Evolutionary conservation across 2,797 vertebrate genomes (phyloP).

Genomic region (Pipistrellus pygmaeus): DNA sequence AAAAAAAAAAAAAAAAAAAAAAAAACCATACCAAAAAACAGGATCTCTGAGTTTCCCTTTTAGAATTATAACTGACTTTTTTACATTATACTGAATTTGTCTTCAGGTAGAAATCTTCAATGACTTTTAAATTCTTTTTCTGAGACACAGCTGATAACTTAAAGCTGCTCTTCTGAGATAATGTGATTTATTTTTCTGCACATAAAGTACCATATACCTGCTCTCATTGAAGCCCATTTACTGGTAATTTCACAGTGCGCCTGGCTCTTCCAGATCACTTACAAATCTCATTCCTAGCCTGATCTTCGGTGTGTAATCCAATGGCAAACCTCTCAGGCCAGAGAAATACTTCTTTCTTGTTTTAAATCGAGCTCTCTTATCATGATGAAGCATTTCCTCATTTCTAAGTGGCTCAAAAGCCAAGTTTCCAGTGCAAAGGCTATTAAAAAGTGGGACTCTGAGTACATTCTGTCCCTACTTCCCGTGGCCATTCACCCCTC

Average conservation of each 20-base stretch:
- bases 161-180: background rate
- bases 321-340: background rate
- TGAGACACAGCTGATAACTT: background rate
- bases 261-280: background rate
- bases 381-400: background rate
- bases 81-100: background rate
- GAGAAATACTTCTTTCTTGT: constrained; percentile 49
- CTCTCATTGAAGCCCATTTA: background rate
- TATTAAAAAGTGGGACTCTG: constrained; percentile 59
- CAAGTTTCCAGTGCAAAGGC: constrained; percentile 60
- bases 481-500: background rate
- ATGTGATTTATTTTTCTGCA: background rate
- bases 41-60: background rate
- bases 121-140: constrained; percentile 23
- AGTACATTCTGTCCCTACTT: constrained; percentile 47
- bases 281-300: background rate
- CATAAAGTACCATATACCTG: background rate
- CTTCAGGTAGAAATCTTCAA: background rate
- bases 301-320: background rate
- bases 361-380: constrained; percentile 54
- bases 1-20: background rate
- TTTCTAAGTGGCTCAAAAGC: constrained; percentile 1
- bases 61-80: background rate
- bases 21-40: background rate
- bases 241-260: background rate